Evolutionary conservation across 92 coral and sea anemone species (phyloP).

Genomic region (Isaurus tuberculatus): DNA sequence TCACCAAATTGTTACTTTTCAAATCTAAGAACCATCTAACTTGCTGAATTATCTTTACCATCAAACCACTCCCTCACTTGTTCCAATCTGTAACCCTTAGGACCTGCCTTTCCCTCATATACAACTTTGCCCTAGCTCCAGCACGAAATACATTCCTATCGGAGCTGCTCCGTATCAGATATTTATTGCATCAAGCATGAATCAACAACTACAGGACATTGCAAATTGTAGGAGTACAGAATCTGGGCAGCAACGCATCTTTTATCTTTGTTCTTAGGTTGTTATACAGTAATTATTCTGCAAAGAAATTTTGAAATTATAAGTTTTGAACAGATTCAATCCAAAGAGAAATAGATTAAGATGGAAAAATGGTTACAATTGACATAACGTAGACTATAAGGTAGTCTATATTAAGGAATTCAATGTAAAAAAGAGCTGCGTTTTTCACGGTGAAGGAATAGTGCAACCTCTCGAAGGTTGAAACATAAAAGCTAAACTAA

Average conservation of each 20-base stretch:
- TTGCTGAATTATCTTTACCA: not conserved
- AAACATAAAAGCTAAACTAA: not conserved
- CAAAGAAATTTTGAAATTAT: not conserved
- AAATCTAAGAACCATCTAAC: too few relatives aligned
- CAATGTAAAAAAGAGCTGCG: not conserved
- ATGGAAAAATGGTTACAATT: not conserved
- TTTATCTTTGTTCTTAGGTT: constrained; percentile 63
- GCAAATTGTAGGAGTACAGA: constrained; percentile 62
- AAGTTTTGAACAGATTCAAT: not conserved
- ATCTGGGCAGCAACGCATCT: constrained; percentile 77
- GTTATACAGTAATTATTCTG: constrained; percentile 86
- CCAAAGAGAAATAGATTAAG: not conserved
- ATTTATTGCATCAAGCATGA: constrained; percentile 87
- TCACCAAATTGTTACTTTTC: too few relatives aligned
- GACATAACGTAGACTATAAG: not conserved
- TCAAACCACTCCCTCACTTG: constrained; percentile 80
- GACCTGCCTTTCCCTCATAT: constrained; percentile 94
- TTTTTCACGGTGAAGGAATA: not conserved
- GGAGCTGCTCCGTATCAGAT: constrained; percentile 96
- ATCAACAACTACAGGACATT: constrained; percentile 89
- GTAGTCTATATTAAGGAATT: not conserved
- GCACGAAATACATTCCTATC: constrained; percentile 79
- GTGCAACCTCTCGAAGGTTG: not conserved
- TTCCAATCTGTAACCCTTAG: constrained; percentile 78
- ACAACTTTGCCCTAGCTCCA: constrained; percentile 71